Base-by-base conservation (phyloP, 2,888 invertebrate genomes). In the Leptopilina drosophilae region DNA sequence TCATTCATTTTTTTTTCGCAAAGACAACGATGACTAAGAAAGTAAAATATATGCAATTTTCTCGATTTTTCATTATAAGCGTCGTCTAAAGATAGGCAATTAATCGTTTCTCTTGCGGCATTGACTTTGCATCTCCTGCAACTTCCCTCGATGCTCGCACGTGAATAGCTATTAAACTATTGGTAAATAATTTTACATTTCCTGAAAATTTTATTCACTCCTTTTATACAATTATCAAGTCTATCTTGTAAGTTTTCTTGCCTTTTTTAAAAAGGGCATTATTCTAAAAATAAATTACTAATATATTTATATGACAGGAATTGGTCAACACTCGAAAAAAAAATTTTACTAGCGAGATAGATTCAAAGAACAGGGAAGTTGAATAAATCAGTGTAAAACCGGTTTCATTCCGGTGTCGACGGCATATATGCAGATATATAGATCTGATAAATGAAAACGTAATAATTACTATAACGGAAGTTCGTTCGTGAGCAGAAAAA, bases 391-490 rank as follows among this genome's bases (percentile, higher is more conserved):
- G 53, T 26, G 33, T 26, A 33, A 69, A 69, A 53, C n/a, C 69
- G n/a, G 69, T 69, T 69, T 69, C 53, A 69, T 56, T 56, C 33
- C 53, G 33, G 33, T 69, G 69, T 69, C 33, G 69, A 69, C 53
- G 33, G 69, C 69, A 69, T 53, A 69, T 53, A 53, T 69, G 53
- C 26, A 69, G 69, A 69, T 69, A 69, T 69, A 56, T 33, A 69
- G 53, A 69, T 49, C 69, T 69, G 53, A 53, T 69, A 56, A 69
- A 69, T 56, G 56, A 9, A 40, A 73, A 73, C 56, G 33, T 56
- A 73, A n/a, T 73, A 73, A 56, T 56, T 40, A 56, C 73, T 73
- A 33, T 40, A 73, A 73, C 73, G 40, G 40, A 56, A 56, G 40
- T 56, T 73, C n/a, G 5, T 20, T 56, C n/a, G 4, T 33, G 33